These are phyloP conservation scores for Rhopalosiphum maidis DNA, from an alignment of 1,140 invertebrate species.

Conservation along the genomic window DNA sequence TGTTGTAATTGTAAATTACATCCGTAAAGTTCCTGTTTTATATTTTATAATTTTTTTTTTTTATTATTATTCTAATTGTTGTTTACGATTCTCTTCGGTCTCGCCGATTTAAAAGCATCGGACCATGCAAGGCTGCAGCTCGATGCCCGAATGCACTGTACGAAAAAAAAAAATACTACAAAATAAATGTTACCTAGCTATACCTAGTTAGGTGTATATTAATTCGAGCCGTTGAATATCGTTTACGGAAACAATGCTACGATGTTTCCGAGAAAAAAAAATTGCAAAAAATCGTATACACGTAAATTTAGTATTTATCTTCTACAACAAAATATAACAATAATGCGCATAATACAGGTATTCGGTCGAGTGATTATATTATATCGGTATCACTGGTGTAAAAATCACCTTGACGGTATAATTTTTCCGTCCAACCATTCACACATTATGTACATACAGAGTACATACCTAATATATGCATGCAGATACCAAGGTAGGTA, in stretches of 20 bases:
- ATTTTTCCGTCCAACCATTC: not conserved
- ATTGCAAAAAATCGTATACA: not conserved
- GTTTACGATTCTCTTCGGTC: slow-evolving; percentile 37
- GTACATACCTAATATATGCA: not conserved
- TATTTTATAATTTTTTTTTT: not conserved
- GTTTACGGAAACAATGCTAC: slow-evolving; percentile 22
- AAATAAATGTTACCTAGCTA: not conserved
- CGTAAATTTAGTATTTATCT: not conserved
- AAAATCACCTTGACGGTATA: slow-evolving; percentile 48
- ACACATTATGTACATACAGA: not conserved
- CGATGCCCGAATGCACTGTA: not conserved
- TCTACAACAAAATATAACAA: not conserved
- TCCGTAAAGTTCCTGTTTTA: not conserved
- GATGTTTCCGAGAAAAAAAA: not conserved
- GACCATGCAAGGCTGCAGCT: slow-evolving; percentile 40
- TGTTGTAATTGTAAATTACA: not conserved
- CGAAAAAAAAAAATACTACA: not conserved
- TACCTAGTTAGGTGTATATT: not conserved
- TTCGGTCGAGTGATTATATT: slow-evolving; percentile 34
- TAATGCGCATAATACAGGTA: not conserved
- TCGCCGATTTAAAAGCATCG: slow-evolving; percentile 38
- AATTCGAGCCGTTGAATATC: slow-evolving; percentile 17
- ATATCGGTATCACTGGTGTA: not conserved
- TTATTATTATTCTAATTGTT: slow-evolving; percentile 26
- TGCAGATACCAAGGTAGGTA: not conserved